phyloP scores from a whole-genome alignment of 2,888 invertebrate genomes.

The Drosophila kambysellisi region DNA sequence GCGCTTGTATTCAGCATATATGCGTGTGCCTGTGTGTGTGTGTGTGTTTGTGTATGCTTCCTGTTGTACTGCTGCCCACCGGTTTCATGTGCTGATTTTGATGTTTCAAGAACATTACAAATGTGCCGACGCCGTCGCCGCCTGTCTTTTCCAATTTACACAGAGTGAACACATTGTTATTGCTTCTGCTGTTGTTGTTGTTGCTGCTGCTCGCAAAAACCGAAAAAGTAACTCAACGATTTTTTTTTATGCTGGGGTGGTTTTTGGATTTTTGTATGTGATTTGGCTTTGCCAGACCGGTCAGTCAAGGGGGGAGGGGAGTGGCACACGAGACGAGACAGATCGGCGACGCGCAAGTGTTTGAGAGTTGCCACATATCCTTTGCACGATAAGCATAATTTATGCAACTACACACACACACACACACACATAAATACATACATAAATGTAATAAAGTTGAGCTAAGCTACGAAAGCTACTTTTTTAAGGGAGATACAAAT shows the following conservation, averaged over 20 bases:
- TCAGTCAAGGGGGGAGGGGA: constrained; percentile 10
- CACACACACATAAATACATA: neutral
- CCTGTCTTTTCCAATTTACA: constrained; percentile 70
- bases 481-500: neutral
- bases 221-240: constrained; percentile 47
- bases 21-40: neutral
- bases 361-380: constrained; percentile 20
- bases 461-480: neutral
- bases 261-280: constrained; percentile 31
- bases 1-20: constrained; percentile 63
- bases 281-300: constrained; percentile 43
- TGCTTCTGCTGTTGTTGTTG: constrained; percentile 27
- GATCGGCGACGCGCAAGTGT: constrained; percentile 73
- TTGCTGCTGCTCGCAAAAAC: constrained; percentile 37
- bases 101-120: constrained; percentile 50
- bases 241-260: constrained; percentile 45
- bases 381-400: constrained; percentile 35
- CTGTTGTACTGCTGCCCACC: constrained; percentile 55
- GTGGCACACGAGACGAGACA: constrained; percentile 54
- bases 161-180: constrained; percentile 48
- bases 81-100: constrained; percentile 74
- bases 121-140: constrained; percentile 41
- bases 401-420: constrained; percentile 2
- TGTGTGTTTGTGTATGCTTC: constrained; percentile 32
- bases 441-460: neutral